phyloP scores from a whole-genome alignment of 2,113 vertebrate species.

The Chionodraco myersi region DNA sequence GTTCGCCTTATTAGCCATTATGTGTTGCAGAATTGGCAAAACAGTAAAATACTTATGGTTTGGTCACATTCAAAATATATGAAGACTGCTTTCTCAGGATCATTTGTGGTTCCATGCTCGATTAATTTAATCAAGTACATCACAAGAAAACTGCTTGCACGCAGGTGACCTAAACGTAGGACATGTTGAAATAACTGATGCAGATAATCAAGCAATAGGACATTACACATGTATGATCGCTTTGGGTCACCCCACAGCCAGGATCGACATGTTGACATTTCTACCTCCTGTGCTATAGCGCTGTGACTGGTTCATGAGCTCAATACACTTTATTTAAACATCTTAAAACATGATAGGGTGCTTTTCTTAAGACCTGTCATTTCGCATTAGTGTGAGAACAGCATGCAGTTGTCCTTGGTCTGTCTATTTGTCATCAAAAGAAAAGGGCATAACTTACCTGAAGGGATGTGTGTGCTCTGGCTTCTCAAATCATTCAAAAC shows the following conservation, averaged over 20 bases:
- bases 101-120: not conserved
- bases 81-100: not conserved
- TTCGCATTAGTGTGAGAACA: not conserved
- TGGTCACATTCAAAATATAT: too few relatives aligned
- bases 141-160: too few relatives aligned
- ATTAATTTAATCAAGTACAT: too few relatives aligned
- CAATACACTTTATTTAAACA: not conserved
- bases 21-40: too few relatives aligned
- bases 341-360: not conserved
- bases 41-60: too few relatives aligned
- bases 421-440: conserved; percentile 6
- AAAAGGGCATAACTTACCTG: conserved; percentile 15
- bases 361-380: not conserved
- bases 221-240: too few relatives aligned
- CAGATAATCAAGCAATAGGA: not conserved
- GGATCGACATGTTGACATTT: not conserved
- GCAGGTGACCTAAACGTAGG: not conserved
- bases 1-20: too few relatives aligned
- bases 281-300: not conserved
- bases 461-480: not conserved
- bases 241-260: not conserved
- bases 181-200: not conserved
- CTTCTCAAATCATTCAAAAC: not conserved
- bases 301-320: not conserved
- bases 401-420: not conserved